Evolutionary conservation across 2,797 vertebrate genomes (phyloP).

Genomic region (Apogon hyalosoma): DNA sequence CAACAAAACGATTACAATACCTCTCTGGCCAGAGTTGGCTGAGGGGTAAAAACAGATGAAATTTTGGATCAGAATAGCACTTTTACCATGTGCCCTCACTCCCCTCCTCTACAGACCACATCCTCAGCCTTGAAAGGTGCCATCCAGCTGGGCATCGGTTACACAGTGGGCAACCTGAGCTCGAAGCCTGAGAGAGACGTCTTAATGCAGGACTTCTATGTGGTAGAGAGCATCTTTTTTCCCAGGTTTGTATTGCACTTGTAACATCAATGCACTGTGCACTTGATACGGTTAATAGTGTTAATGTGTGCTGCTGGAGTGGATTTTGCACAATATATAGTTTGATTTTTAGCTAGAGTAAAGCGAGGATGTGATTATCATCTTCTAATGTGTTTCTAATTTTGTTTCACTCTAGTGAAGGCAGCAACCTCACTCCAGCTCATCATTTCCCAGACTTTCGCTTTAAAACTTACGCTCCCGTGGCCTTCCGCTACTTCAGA

Average conservation of each 20-base stretch:
- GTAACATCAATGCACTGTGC: neutral
- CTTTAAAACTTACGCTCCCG: constrained; percentile 97
- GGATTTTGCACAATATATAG: neutral
- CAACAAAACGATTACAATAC: no score
- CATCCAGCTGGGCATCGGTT: constrained; percentile 98
- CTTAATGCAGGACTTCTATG: constrained; percentile 98
- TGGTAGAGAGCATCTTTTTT: constrained; percentile 99
- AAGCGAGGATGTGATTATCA: neutral
- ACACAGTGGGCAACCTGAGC: constrained; percentile 97
- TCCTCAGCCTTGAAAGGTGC: constrained; percentile 97
- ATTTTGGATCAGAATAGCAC: neutral
- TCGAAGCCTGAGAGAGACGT: constrained; percentile 98
- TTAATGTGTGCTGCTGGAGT: neutral
- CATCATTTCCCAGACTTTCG: constrained; percentile 98
- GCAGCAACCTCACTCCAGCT: constrained; percentile 96
- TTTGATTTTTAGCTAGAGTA: neutral
- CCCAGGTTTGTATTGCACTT: constrained; percentile 85
- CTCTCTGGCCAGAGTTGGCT: no score
- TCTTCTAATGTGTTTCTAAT: constrained; percentile 2
- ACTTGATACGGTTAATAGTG: constrained; percentile 6
- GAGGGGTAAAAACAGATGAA: no score
- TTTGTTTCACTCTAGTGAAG: constrained; percentile 86
- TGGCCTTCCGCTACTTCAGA: constrained; percentile 97
- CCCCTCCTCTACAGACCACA: constrained; percentile 86
- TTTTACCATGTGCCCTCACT: neutral